Evolutionary conservation across 2,797 vertebrate species (phyloP), one percentile per base, ranked within the genome.

Genomic region (Tadarida brasiliensis): DNA sequence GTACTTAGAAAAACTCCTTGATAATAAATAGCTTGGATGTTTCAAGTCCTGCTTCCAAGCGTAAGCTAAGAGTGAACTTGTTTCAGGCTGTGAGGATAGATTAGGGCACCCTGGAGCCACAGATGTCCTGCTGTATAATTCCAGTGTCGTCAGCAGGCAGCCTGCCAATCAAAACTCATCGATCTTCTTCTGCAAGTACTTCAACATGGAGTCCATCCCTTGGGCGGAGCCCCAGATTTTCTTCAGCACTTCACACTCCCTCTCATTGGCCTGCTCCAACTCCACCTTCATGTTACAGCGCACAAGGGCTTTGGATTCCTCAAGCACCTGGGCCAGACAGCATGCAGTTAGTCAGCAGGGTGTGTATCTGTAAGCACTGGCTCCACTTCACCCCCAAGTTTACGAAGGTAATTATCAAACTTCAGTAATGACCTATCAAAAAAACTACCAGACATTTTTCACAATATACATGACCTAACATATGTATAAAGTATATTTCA

Each of bases 211-310:
- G 98, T 99, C 99, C 93, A 99, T 99, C 80, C 99, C 99, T 98
- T 99, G 99, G 0, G 99, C 98, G 0, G 99, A 99, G 76, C 99
- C 99, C 99, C 99, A 99, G 88, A 99, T 99, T 94, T 99, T 99
- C 99, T 99, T 99, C 94, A 99, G 98, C n/a, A 99, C 99, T 97
- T 99, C 99, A 92, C 99, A 99, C 97, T 99, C 99, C 1, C 99
- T 99, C 98, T 99, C 99, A 2, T 99, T 99, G 68, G 99, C 99
- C 97, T 99, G 99, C 94, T 99, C 99, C 97, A 99, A 98, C 82
- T 99, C 99, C 76, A 98, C 91, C 93, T 99, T 99, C 98, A 99
- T 99, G 96, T 98, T 98, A 97, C 98, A 99, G 92, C 99, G 99
- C 97, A 99, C 99, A 91, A 99, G 98, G 68, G 99, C 99, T 98